phyloP scores from a whole-genome alignment of 2,888 invertebrate species.

The Teleiodes luculella region DNA sequence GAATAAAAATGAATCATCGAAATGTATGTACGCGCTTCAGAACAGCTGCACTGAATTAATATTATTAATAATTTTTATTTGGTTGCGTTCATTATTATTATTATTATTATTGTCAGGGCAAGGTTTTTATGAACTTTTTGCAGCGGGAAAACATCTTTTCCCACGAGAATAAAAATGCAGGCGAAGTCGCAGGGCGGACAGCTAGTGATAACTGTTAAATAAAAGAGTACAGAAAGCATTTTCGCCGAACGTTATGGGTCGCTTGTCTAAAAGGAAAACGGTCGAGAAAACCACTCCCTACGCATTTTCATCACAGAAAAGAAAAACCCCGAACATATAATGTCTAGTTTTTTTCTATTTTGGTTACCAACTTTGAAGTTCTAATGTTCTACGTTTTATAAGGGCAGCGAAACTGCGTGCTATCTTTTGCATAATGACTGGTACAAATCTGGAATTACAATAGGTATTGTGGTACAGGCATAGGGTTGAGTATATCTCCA shows the following conservation, averaged over 20 bases:
- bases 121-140: too few relatives aligned
- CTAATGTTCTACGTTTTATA: not conserved
- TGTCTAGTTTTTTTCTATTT: not conserved
- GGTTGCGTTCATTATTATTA: too few relatives aligned
- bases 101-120: too few relatives aligned
- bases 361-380: not conserved
- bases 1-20: too few relatives aligned
- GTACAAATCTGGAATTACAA: conserved; percentile 5
- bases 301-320: conserved; percentile 1
- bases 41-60: too few relatives aligned
- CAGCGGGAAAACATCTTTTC: too few relatives aligned
- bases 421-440: conserved; percentile 1
- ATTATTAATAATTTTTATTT: too few relatives aligned
- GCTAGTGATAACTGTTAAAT: not conserved
- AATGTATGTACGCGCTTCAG: too few relatives aligned
- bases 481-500: not conserved
- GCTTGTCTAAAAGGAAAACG: conserved; percentile 1
- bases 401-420: not conserved
- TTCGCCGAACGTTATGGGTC: not conserved
- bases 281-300: not conserved
- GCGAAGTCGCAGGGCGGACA: too few relatives aligned
- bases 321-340: not conserved
- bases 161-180: too few relatives aligned
- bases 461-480: not conserved
- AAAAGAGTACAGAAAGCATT: not conserved